Evolutionary conservation across 1,140 invertebrate species (phyloP).

Genomic region (Drosophila virilis): DNA sequence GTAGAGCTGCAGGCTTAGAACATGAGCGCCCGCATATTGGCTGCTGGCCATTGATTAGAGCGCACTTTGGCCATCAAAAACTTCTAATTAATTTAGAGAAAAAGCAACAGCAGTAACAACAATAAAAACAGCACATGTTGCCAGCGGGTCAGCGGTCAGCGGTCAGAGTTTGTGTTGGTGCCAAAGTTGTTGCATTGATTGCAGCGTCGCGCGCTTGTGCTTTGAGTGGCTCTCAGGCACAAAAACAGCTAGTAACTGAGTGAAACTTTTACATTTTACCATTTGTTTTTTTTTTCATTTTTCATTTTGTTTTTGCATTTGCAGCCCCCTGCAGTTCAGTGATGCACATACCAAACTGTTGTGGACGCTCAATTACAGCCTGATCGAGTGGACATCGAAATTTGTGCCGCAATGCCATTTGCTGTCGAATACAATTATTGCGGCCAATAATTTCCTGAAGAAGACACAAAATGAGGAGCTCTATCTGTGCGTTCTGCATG

Average conservation of each 20-base stretch:
- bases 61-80: conserved; percentile 41
- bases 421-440: conserved; percentile 80
- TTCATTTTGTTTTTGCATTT: conserved; percentile 17
- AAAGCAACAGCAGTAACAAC: neutral
- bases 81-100: conserved; percentile 72
- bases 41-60: conserved; percentile 26
- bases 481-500: conserved; percentile 81
- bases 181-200: neutral
- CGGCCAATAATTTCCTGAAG: conserved; percentile 77
- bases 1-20: neutral
- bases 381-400: conserved; percentile 85
- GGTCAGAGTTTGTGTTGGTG: neutral
- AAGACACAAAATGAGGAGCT: conserved; percentile 73
- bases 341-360: conserved; percentile 75
- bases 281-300: no score
- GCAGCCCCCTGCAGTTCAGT: conserved; percentile 70
- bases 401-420: conserved; percentile 81
- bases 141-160: conserved; percentile 3
- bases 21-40: no score
- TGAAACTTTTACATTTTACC: neutral
- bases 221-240: neutral
- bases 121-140: neutral
- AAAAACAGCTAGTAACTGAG: conserved; percentile 9
- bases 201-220: neutral
- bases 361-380: conserved; percentile 82